Conservation (phyloP, 1,140 invertebrate species). For the Bombus waltoni region DNA sequence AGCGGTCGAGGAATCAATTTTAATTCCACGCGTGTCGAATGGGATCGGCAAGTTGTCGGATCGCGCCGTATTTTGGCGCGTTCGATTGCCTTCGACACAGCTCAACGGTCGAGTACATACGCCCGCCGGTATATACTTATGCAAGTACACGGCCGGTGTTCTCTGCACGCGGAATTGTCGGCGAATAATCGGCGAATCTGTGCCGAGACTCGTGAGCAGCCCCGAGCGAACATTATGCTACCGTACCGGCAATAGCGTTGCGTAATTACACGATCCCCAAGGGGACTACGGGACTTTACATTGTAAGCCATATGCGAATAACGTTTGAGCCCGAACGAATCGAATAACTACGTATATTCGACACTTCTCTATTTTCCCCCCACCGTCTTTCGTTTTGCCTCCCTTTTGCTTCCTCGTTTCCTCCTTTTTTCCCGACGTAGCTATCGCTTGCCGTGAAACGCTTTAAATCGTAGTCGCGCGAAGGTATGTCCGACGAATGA, state of each 20-base stretch:
- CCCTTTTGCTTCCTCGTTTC: background rate
- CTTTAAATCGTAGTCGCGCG: background rate
- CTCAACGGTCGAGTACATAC: slow-evolving; percentile 23
- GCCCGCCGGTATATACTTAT: slow-evolving; percentile 31
- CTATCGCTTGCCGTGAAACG: background rate
- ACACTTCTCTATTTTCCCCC: slow-evolving; percentile 6
- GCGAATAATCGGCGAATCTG: slow-evolving; percentile 62
- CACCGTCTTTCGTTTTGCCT: background rate
- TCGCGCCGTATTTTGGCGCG: slow-evolving; percentile 22
- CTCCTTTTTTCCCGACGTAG: background rate
- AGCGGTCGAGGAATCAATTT: background rate
- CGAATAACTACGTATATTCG: slow-evolving; percentile 50
- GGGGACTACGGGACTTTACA: slow-evolving; percentile 29
- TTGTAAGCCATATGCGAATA: slow-evolving; percentile 40
- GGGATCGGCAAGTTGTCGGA: slow-evolving; percentile 12
- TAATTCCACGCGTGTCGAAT: slow-evolving; percentile 29
- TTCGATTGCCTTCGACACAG: slow-evolving; percentile 40
- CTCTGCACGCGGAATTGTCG: slow-evolving; percentile 57
- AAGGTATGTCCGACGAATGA: background rate
- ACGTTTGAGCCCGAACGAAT: slow-evolving; percentile 34
- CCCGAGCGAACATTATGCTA: slow-evolving; percentile 59
- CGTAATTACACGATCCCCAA: slow-evolving; percentile 57
- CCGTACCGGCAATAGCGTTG: slow-evolving; percentile 56
- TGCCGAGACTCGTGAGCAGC: slow-evolving; percentile 56
- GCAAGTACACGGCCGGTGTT: slow-evolving; percentile 39